These are phyloP conservation scores for Carettochelys insculpta DNA, from an alignment of 2,113 vertebrate species.

Conservation along the genomic window DNA sequence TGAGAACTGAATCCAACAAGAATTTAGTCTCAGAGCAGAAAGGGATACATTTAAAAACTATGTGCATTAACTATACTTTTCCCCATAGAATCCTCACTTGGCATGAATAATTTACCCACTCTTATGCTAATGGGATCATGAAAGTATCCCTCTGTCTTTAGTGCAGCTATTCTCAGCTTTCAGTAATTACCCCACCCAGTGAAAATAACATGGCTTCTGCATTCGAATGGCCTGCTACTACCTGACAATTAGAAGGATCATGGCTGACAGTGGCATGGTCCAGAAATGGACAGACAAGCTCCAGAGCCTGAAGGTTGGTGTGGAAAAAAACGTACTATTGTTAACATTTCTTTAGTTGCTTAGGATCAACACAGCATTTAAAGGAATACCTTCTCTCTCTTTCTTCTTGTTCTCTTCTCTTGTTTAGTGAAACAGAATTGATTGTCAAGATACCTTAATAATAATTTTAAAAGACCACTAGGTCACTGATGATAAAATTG, in stretches of 20 bases:
- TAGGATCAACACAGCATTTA: constrained; percentile 25
- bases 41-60: constrained; percentile 99
- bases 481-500: neutral
- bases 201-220: constrained; percentile 88
- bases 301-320: constrained; percentile 23
- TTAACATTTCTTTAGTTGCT: constrained; percentile 42
- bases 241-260: constrained; percentile 79
- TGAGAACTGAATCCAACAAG: constrained; percentile 98
- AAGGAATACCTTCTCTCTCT: constrained; percentile 1
- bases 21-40: constrained; percentile 94
- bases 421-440: neutral
- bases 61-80: constrained; percentile 99
- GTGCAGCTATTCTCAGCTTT: constrained; percentile 95
- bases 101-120: constrained; percentile 99
- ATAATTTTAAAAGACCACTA: neutral
- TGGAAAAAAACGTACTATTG: constrained; percentile 10
- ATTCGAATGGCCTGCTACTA: constrained; percentile 73
- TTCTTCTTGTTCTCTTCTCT: neutral
- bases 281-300: constrained; percentile 53
- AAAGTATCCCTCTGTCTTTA: constrained; percentile 94
- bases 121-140: constrained; percentile 99
- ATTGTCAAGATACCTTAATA: neutral
- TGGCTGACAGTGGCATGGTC: constrained; percentile 68
- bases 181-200: constrained; percentile 93
- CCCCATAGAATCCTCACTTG: constrained; percentile 98